Base-by-base conservation (phyloP, 2,888 invertebrate genomes). In the Agrotis puta region DNA sequence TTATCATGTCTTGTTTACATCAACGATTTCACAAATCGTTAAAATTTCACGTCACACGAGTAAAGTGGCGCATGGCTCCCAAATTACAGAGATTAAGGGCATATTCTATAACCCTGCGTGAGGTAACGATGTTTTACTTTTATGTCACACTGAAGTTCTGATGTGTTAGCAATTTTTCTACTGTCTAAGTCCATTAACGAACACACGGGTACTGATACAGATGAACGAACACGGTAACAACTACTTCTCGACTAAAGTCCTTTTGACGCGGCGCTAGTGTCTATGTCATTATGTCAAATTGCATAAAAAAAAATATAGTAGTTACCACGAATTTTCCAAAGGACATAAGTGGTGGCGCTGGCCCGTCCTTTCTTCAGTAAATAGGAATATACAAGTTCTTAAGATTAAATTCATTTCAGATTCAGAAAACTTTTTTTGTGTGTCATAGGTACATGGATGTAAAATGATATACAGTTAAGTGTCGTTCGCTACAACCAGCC, bases 31-130 rank as follows among this genome's bases (percentile, higher is more conserved):
- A 59, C 69, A 79, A 82, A 79, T 74, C 77, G 70, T 82, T 82
- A 82, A 79, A 77, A 74, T 77, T 79, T 82, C 56, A 74, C 65
- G 70, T 82, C 70, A 63, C 73, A 57, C 57, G 58, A 56, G 43
- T 68, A 68, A 64, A 39, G 27, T 58, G 64, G 56, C 58, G 64
- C 70, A 69, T 64, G 61, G 61, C 71, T 58, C 54, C 64, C 57
- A 79, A 65, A 79, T 81, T 75, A 81, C 58, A 27, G n/a, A 75
- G 78, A 81, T 75, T 79, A 75, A 67, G 69, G 70, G 71, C 50
- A 27, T 51, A 62, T 75, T 81, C 64, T 57, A 74, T 43, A 54
- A 11, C 66, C 56, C 22, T 63, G 18, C n/a, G 65, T 33, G 13
- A 56, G 59, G 50, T 68, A 62, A 77, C 24, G 54, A 47, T 70